These are phyloP conservation scores for Meghimatium bilineatum DNA, from an alignment of 2,888 invertebrate species.

Conservation along the genomic window DNA sequence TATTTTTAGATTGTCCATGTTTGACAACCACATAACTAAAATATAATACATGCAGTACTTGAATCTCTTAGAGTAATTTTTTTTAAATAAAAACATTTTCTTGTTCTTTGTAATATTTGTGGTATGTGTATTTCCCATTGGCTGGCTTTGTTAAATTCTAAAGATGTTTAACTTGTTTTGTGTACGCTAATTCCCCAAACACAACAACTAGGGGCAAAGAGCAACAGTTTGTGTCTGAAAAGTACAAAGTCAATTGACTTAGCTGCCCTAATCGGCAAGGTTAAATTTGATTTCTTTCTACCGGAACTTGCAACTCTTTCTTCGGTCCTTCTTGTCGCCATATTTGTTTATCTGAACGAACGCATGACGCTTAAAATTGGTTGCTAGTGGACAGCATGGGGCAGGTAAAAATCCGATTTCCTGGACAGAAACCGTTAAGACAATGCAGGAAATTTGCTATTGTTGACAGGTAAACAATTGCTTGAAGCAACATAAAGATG, in stretches of 20 bases:
- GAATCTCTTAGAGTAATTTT: too few relatives aligned
- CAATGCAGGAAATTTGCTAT: slow-evolving; percentile 38
- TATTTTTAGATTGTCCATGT: too few relatives aligned
- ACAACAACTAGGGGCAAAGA: slow-evolving; percentile 21
- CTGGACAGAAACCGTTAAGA: slow-evolving; percentile 35
- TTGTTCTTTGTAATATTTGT: too few relatives aligned
- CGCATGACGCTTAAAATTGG: slow-evolving; percentile 10
- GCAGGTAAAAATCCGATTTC: slow-evolving; percentile 42
- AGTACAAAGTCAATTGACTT: slow-evolving; percentile 39
- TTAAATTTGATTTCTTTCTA: slow-evolving; percentile 37
- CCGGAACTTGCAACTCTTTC: slow-evolving; percentile 26
- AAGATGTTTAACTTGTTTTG: too few relatives aligned
- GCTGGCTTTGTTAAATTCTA: too few relatives aligned
- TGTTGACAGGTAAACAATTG: neutral
- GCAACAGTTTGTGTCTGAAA: slow-evolving; percentile 20
- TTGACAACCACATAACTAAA: too few relatives aligned
- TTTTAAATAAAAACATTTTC: too few relatives aligned
- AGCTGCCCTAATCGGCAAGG: slow-evolving; percentile 34
- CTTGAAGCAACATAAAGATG: slow-evolving; percentile 2
- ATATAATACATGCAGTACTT: too few relatives aligned
- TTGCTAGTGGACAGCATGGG: neutral
- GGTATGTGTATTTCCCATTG: too few relatives aligned
- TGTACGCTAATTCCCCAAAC: slow-evolving; percentile 29
- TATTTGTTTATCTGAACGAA: slow-evolving; percentile 29
- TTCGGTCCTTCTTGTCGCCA: slow-evolving; percentile 14